phyloP scores from a whole-genome alignment of 35 echinoderm and acorn worm genomes.

The Acanthaster planci region DNA sequence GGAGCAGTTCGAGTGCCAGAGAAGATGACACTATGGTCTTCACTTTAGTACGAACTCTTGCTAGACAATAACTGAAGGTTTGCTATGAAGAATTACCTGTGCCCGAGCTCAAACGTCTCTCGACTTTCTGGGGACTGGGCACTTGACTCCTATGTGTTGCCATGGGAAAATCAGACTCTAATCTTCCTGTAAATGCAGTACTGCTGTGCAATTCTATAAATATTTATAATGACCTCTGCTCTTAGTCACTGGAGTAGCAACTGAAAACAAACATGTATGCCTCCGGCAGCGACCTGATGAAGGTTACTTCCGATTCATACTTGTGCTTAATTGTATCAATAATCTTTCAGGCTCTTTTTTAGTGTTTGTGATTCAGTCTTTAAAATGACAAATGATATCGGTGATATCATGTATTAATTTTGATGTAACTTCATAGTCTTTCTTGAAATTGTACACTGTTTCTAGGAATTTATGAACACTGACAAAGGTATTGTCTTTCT shows the following conservation, averaged over 20 bases:
- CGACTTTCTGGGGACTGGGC: too few species aligned
- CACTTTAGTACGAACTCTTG: too few species aligned
- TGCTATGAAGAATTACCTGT: background rate
- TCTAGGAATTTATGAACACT: background rate
- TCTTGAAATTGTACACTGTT: background rate
- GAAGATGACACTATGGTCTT: too few species aligned
- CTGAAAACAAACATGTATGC: conserved; percentile 19
- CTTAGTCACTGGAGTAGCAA: conserved; percentile 6
- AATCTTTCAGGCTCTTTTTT: background rate
- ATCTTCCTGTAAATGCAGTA: background rate
- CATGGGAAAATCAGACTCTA: background rate
- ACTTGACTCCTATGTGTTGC: background rate
- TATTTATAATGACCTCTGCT: conserved; percentile 23
- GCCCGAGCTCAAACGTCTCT: too few species aligned
- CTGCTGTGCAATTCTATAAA: conserved; percentile 28
- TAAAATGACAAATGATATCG: conserved; percentile 21
- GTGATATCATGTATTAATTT: conserved; percentile 1
- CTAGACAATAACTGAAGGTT: too few species aligned
- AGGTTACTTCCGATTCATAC: conserved; percentile 6
- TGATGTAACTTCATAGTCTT: background rate
- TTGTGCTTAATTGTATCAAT: conserved; percentile 19
- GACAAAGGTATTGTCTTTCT: conserved; percentile 31
- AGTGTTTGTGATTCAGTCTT: background rate
- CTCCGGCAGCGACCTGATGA: background rate
- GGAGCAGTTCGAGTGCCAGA: too few species aligned